Evolutionary conservation across 2,888 invertebrate genomes (phyloP).

Genomic region (Philereme transversata): DNA sequence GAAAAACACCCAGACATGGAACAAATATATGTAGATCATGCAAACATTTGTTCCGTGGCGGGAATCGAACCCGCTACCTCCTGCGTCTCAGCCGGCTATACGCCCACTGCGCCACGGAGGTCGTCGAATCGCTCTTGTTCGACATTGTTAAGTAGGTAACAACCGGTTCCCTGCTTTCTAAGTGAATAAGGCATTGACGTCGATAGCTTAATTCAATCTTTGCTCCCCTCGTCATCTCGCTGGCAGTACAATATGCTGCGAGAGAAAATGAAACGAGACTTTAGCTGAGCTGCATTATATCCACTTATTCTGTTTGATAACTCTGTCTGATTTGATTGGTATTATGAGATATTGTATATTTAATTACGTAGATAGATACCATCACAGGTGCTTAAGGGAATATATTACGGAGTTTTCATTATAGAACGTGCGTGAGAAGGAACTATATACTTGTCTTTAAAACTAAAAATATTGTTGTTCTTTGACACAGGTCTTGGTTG

Average conservation of each 20-base stretch:
- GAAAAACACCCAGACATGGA: too few species aligned
- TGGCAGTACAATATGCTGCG: slow-evolving; percentile 59
- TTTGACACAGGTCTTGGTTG: too few species aligned
- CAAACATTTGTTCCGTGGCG: too few species aligned
- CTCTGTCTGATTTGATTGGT: slow-evolving; percentile 27
- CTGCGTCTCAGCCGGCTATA: too few species aligned
- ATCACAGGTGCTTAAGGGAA: background rate
- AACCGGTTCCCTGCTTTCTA: slow-evolving; percentile 4
- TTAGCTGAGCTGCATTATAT: slow-evolving; percentile 44
- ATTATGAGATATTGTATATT: slow-evolving; percentile 24
- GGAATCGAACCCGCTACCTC: too few species aligned
- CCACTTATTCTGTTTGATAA: slow-evolving; percentile 37
- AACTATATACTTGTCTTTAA: too few species aligned
- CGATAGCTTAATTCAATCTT: slow-evolving; percentile 80
- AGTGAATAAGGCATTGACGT: slow-evolving; percentile 53
- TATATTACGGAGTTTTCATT: background rate
- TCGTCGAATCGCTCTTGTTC: too few species aligned
- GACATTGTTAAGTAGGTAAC: too few species aligned
- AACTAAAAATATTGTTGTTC: too few species aligned
- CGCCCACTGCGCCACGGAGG: too few species aligned
- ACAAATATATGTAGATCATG: too few species aligned
- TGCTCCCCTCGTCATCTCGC: slow-evolving; percentile 69
- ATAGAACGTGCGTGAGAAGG: too few species aligned
- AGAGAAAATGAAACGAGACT: slow-evolving; percentile 63
- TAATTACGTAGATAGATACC: slow-evolving; percentile 12